Base-by-base conservation (phyloP, 30 jellyfish, hydroid and myxozoan species). In the Haliclystus octoradiatus region DNA sequence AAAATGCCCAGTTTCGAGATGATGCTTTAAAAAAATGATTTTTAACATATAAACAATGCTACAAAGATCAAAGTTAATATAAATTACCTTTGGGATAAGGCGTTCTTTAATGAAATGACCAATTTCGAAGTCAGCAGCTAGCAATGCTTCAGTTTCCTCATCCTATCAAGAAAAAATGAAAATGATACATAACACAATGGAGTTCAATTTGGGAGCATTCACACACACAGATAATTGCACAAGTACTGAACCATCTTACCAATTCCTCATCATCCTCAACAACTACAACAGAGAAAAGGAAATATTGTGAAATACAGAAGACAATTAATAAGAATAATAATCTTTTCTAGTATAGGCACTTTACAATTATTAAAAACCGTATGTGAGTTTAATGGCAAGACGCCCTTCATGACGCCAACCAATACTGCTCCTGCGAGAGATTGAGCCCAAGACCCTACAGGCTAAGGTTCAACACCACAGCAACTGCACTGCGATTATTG, bases 81-180 rank as follows among this genome's bases (percentile, higher is more conserved):
- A n/a, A 40, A 52, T 50, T 66, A 86, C 96, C 84, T 67, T 80
- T 1, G 97, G 94, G 33, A 88, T 76, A 9, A 88, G 82, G 33
- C 97, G 28, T 63, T 88, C 97, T 32, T 93, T 74, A 71, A 88
- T 63, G 61, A 88, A 88, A 68, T 88, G 97, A 33, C 97, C 97
- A 34, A 88, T 81, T 51, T 88, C 97, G 34, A 88, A 88, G 75
- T 88, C 97, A 1, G 97, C 94, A 19, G 94, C 94, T 7, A 88
- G 81, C 26, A 88, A 27, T 24, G 93, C 80, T 67, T 84, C 95
- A 25, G 87, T 84, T 40, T 84, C 95, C 52, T 84, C 95, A 63
- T 84, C 95, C 95, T 76, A 52, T 4, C 57, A 27, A 26, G 34
- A 62, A 26, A 60, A 24, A 24, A 73, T 24, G 19, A 40, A 9